phyloP scores from a whole-genome alignment of 1,140 invertebrate genomes.

The Drosophila serrata region DNA sequence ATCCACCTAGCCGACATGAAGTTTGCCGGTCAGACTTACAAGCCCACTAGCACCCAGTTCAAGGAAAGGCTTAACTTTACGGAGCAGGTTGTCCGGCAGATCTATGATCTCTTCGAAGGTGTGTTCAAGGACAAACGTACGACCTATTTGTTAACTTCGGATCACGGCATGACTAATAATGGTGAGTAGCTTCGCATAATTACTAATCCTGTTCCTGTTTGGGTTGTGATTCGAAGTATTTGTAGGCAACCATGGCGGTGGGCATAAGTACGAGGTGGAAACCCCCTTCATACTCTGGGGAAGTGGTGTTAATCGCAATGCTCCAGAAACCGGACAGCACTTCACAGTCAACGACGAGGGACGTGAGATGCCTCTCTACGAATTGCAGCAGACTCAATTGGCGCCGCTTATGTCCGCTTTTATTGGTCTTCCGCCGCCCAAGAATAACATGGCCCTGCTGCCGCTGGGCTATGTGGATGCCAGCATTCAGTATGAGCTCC shows the following conservation, averaged over 20 bases:
- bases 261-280: neutral
- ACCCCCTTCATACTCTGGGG: conserved; percentile 38
- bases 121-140: conserved; percentile 93
- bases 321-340: neutral
- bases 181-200: conserved; percentile 86
- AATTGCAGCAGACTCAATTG: conserved; percentile 22
- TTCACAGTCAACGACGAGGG: conserved; percentile 6
- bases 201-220: neutral
- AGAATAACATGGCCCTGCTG: conserved; percentile 34
- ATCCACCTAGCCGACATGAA: conserved; percentile 97
- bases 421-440: conserved; percentile 75
- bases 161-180: conserved; percentile 99
- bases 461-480: conserved; percentile 13
- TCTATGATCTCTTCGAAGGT: conserved; percentile 89
- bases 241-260: conserved; percentile 92
- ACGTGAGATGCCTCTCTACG: conserved; percentile 2
- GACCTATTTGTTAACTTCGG: conserved; percentile 96
- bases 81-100: conserved; percentile 91
- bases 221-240: neutral
- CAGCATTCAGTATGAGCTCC: conserved; percentile 58
- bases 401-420: conserved; percentile 40
- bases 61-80: conserved; percentile 91
- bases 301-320: conserved; percentile 7
- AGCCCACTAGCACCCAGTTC: conserved; percentile 95
- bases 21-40: conserved; percentile 88